Evolutionary conservation across 2,888 invertebrate genomes (phyloP), one percentile per base, ranked within the genome.

Genomic region (Drosophila ochracea): DNA sequence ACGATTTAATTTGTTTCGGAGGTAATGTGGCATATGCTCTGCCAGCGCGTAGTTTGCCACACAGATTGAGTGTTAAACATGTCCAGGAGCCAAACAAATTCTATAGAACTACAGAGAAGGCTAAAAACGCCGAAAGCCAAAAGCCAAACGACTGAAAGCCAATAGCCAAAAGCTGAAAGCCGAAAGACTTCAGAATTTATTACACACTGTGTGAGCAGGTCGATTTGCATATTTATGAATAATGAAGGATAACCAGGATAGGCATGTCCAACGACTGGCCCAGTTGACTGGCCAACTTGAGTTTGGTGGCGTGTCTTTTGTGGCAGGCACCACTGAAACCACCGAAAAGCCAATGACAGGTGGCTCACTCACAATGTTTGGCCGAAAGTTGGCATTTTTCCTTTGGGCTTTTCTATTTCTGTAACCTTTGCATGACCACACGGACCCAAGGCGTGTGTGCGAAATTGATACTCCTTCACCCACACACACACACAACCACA

Each of bases 181-280:
- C 82, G 78, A 82, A 77, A 79, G 84, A 91, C 91, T 92, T 91
- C 85, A 84, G 89, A 92, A 92, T 92, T 92, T 92, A 92, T 92
- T 91, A 84, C 82, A 80, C 65, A 69, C 52, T 60, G 61, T 69
- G 66, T 69, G 59, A 28, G 72, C 78, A 72, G 76, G 82, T 80
- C 90, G 83, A 92, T 93, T 93, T 93, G 92, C 92, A 93, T 93
- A 93, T 93, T 93, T 93, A 93, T 93, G 92, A 92, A 92, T 92
- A 92, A 92, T 92, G 92, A 92, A 91, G 91, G 88, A 90, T 92
- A 89, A 52, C 64, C 72, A 92, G 91, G 86, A 91, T 91, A 90
- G 82, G 75, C 78, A 68, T 67, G 70, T 60, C 63, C 57, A 52
- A 43, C 28, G 35, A 35, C 10, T 49, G 39, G 59, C 49, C 41